Evolutionary conservation across 2,888 invertebrate genomes (phyloP).

Genomic region (Protonemura montana): DNA sequence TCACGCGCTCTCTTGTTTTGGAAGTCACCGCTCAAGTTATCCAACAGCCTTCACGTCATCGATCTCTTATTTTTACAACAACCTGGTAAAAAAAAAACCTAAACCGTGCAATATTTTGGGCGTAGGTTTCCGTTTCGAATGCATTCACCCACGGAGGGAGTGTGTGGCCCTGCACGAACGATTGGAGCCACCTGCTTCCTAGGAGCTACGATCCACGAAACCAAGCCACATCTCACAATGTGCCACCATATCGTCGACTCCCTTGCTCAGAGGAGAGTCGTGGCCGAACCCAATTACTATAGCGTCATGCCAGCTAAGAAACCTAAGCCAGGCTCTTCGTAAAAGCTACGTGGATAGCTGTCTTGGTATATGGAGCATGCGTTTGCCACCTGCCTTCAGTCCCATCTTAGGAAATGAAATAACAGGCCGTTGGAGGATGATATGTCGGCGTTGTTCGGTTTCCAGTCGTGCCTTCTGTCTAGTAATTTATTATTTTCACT

Average conservation of each 20-base stretch:
- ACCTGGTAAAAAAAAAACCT: neutral
- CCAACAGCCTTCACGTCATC: neutral
- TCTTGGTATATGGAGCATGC: neutral
- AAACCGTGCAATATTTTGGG: conserved; percentile 7
- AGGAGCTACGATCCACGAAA: neutral
- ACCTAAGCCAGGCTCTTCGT: neutral
- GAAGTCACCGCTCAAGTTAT: neutral
- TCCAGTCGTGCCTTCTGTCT: no score
- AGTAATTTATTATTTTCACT: neutral
- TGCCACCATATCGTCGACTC: neutral
- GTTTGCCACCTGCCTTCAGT: neutral
- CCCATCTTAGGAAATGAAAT: conserved; percentile 4
- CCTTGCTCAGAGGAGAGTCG: neutral
- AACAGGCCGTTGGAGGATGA: neutral
- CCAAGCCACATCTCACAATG: neutral
- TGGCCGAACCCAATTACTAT: neutral
- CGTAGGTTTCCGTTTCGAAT: neutral
- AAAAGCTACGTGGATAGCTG: neutral
- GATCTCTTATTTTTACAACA: conserved; percentile 8
- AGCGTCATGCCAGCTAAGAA: neutral
- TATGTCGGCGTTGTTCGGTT: no score
- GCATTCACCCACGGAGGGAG: neutral
- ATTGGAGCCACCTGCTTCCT: neutral
- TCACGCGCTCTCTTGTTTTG: neutral
- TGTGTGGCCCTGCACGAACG: neutral